phyloP scores from a whole-genome alignment of 2,888 invertebrate genomes.

The Oxycera nigricornis region DNA sequence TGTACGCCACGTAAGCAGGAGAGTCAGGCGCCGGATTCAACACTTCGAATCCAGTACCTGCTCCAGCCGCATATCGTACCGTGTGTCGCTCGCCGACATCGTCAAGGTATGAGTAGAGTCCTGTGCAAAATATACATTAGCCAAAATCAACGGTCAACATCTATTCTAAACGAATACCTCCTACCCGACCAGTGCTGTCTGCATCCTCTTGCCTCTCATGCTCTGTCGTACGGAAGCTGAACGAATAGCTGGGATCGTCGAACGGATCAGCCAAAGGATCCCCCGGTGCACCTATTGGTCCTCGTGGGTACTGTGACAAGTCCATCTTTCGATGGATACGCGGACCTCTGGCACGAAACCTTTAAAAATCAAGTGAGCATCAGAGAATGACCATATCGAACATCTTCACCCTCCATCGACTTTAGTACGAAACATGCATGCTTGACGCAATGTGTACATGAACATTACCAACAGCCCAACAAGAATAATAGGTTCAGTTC shows the following conservation, averaged over 20 bases:
- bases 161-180: constrained; percentile 60
- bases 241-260: constrained; percentile 79
- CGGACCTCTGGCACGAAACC: constrained; percentile 78
- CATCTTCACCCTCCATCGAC: constrained; percentile 32
- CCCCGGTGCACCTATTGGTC: constrained; percentile 72
- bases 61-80: constrained; percentile 78
- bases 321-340: constrained; percentile 76
- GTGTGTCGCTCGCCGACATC: constrained; percentile 79
- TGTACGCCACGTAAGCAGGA: constrained; percentile 70
- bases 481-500: constrained; percentile 30
- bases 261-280: constrained; percentile 78
- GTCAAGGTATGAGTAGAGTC: constrained; percentile 75
- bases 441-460: constrained; percentile 8
- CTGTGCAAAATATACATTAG: constrained; percentile 55
- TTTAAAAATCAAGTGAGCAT: constrained; percentile 49
- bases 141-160: too few relatives aligned
- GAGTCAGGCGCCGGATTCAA: constrained; percentile 73
- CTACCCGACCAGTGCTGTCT: constrained; percentile 69
- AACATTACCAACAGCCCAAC: constrained; percentile 22
- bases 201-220: constrained; percentile 73
- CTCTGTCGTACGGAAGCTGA: constrained; percentile 71
- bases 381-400: constrained; percentile 9
- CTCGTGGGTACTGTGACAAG: constrained; percentile 71
- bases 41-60: constrained; percentile 78
- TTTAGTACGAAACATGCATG: constrained; percentile 6